Percentiles rank a stretch among this genome's conserved stretches.
Conservation (phyloP, 2,113 vertebrate species). For the Amazona guildingii region DNA sequence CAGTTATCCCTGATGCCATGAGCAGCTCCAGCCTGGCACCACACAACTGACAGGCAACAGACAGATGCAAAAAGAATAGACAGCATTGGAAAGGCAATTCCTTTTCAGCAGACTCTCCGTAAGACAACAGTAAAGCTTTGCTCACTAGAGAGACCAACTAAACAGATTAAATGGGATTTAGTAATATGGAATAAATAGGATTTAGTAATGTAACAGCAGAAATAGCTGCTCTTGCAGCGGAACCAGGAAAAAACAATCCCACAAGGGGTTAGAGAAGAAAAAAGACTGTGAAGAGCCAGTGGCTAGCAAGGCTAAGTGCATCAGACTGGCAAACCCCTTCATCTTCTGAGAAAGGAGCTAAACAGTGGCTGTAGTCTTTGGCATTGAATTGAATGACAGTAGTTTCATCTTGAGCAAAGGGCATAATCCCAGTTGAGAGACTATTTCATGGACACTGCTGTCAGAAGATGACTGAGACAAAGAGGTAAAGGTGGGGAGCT, state of each 20-base stretch:
- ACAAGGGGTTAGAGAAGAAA: neutral
- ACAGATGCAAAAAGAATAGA: neutral
- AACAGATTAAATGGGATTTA: conserved; percentile 56
- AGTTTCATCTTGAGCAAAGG: neutral
- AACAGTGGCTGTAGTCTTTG: neutral
- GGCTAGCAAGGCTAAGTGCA: neutral
- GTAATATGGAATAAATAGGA: conserved; percentile 45
- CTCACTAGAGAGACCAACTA: neutral
- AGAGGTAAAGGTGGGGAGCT: neutral
- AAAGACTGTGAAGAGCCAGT: neutral
- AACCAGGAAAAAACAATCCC: neutral
- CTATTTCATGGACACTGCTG: rapidly evolving
- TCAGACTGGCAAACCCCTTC: neutral
- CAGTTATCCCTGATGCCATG: rapidly evolving
- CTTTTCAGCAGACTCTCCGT: neutral
- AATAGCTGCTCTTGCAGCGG: neutral
- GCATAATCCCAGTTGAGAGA: neutral
- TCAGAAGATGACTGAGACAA: neutral
- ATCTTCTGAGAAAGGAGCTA: neutral
- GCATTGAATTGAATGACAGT: neutral
- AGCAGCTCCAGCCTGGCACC: neutral
- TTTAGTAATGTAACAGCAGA: neutral
- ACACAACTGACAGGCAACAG: neutral
- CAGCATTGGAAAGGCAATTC: neutral
- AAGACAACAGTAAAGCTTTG: neutral